Evolutionary conservation across 2,888 invertebrate species (phyloP).

Genomic region (Elmis aenea): DNA sequence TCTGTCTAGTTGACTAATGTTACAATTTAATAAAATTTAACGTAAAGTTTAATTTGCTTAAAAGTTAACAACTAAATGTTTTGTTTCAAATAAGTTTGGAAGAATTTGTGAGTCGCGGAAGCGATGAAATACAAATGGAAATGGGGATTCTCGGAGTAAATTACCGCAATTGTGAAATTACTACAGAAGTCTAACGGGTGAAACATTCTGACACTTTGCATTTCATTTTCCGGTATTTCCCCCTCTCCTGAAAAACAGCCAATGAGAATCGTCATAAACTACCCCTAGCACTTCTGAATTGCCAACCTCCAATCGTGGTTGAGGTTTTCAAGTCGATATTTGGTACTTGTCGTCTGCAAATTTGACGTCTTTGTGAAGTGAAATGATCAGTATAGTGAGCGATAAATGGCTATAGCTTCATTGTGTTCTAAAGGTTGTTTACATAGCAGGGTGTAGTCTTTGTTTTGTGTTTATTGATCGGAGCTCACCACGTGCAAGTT

Average conservation of each 20-base stretch:
- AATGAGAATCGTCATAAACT: constrained; percentile 30
- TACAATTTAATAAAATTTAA: no score
- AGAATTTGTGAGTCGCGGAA: no score
- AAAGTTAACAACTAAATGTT: no score
- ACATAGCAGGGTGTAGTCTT: constrained; percentile 23
- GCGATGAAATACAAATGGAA: not conserved
- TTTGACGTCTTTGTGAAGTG: constrained; percentile 41
- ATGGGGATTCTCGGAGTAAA: not conserved
- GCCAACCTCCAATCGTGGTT: constrained; percentile 44
- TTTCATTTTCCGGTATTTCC: constrained; percentile 27
- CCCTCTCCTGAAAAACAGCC: constrained; percentile 24
- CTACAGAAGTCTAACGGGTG: constrained; percentile 15
- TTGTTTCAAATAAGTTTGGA: no score
- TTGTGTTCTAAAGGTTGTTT: constrained; percentile 35
- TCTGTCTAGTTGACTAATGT: no score
- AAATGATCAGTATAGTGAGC: constrained; percentile 40
- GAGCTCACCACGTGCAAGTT: not conserved
- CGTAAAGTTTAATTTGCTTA: no score
- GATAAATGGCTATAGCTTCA: constrained; percentile 40
- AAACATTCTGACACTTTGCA: constrained; percentile 15
- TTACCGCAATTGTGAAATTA: constrained; percentile 7
- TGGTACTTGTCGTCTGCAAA: constrained; percentile 43
- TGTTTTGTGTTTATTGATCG: not conserved
- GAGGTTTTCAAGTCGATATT: constrained; percentile 48
- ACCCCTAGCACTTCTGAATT: constrained; percentile 35